Percentiles rank a stretch among this genome's conserved stretches.
Evolutionary conservation across 2,797 vertebrate species (phyloP).

Genomic region (Sciurus vulgaris): DNA sequence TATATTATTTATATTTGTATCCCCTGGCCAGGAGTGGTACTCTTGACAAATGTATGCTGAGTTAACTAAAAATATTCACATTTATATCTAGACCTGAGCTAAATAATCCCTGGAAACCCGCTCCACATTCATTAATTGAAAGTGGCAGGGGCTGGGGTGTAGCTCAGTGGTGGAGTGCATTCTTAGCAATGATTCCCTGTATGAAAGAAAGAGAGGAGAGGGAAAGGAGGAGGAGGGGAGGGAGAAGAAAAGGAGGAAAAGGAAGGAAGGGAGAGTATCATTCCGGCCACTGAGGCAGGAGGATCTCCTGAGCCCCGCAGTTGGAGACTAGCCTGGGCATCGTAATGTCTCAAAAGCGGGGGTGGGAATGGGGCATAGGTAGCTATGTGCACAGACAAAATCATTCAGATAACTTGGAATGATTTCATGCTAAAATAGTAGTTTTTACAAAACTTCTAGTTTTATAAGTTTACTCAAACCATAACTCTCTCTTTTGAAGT

Average conservation of each 20-base stretch:
- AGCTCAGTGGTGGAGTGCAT: not conserved
- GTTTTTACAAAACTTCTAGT: no score
- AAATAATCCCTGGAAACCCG: conserved; percentile 14
- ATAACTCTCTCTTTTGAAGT: conserved; percentile 2
- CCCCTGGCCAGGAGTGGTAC: not conserved
- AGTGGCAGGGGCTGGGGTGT: not conserved
- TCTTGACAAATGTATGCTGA: conserved; percentile 20
- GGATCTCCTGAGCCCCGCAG: no score
- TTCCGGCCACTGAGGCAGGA: no score
- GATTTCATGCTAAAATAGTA: conserved; percentile 23
- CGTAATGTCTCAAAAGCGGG: no score
- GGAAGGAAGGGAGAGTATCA: no score
- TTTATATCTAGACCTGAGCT: not conserved
- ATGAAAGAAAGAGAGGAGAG: not conserved
- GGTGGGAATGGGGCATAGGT: not conserved
- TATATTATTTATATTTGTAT: conserved; percentile 11
- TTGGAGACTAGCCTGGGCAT: no score
- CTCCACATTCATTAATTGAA: conserved; percentile 46
- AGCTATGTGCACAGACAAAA: conserved; percentile 21
- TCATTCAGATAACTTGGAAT: not conserved
- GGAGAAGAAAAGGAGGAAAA: not conserved
- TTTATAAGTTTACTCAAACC: not conserved
- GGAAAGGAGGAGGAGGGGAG: not conserved
- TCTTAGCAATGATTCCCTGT: not conserved
- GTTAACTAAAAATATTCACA: not conserved